Evolutionary conservation across 2,888 invertebrate genomes (phyloP).

Genomic region (Plusia festucae): DNA sequence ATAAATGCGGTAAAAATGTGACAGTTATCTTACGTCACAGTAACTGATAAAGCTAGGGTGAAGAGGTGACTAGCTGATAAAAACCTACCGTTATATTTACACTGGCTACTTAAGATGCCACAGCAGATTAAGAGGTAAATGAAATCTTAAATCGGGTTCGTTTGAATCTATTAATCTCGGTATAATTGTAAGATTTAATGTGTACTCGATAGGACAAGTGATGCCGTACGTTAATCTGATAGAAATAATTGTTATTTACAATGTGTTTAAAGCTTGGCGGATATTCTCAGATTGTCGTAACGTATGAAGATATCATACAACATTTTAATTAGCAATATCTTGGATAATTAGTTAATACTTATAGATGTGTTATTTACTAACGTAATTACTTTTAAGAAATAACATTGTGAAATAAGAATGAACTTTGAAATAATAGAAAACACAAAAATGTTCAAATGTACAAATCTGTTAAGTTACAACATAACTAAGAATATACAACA

Average conservation of each 20-base stretch:
- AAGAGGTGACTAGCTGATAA: slow-evolving; percentile 60
- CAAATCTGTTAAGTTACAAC: too few species aligned
- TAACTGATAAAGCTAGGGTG: slow-evolving; percentile 51
- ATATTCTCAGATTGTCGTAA: background rate
- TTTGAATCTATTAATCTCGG: slow-evolving; percentile 56
- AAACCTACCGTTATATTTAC: slow-evolving; percentile 54
- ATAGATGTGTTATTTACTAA: too few species aligned
- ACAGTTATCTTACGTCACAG: slow-evolving; percentile 50
- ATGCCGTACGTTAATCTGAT: slow-evolving; percentile 21
- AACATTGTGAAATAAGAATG: too few species aligned
- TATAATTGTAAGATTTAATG: slow-evolving; percentile 50
- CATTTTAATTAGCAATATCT: too few species aligned
- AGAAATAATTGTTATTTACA: slow-evolving; percentile 24
- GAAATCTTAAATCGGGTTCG: slow-evolving; percentile 48
- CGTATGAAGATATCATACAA: too few species aligned
- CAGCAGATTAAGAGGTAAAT: slow-evolving; percentile 49
- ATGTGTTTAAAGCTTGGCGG: background rate
- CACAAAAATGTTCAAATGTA: too few species aligned
- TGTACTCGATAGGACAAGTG: slow-evolving; percentile 35
- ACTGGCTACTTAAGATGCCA: slow-evolving; percentile 59
- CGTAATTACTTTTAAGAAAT: too few species aligned
- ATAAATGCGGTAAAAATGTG: slow-evolving; percentile 54
- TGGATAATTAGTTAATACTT: too few species aligned
- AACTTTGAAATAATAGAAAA: too few species aligned
- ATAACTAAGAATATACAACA: too few species aligned